phyloP scores from a whole-genome alignment of 2,888 invertebrate species.

The Julus scandinavius region DNA sequence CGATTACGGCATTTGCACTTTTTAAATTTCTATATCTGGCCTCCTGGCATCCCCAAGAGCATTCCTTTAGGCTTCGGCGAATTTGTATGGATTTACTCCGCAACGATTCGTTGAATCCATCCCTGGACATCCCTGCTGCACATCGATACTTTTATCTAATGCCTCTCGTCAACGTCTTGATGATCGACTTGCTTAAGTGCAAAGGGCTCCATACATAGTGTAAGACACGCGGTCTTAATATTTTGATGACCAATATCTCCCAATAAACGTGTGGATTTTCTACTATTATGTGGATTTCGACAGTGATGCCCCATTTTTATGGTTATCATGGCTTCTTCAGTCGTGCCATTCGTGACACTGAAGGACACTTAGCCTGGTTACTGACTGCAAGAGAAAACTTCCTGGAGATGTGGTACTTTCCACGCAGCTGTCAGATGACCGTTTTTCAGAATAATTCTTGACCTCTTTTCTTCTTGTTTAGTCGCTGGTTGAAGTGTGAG shows the following conservation, averaged over 20 bases:
- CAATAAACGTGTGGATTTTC: conserved; percentile 31
- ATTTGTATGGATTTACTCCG: neutral
- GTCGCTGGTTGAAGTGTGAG: neutral
- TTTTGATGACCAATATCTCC: conserved; percentile 44
- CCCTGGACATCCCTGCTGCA: neutral
- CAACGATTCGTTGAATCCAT: neutral
- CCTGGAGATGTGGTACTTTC: neutral
- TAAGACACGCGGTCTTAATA: conserved; percentile 40
- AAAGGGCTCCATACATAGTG: neutral
- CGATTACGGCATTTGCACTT: neutral
- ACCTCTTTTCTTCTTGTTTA: conserved; percentile 26
- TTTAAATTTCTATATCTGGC: conserved; percentile 5
- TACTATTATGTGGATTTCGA: conserved; percentile 29
- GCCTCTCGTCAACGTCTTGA: conserved; percentile 46
- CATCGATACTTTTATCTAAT: conserved; percentile 40
- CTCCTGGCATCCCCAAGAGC: neutral
- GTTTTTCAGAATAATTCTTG: conserved; percentile 34
- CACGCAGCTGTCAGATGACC: conserved; percentile 7
- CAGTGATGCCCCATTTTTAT: conserved; percentile 36
- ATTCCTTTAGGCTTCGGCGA: conserved; percentile 16
- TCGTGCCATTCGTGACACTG: conserved; percentile 8
- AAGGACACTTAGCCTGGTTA: neutral
- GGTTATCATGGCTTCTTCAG: conserved; percentile 40
- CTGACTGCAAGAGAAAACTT: neutral
- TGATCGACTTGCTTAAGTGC: conserved; percentile 39